Base-by-base conservation (phyloP, 2,888 invertebrate species). In the Amiota mariae region DNA sequence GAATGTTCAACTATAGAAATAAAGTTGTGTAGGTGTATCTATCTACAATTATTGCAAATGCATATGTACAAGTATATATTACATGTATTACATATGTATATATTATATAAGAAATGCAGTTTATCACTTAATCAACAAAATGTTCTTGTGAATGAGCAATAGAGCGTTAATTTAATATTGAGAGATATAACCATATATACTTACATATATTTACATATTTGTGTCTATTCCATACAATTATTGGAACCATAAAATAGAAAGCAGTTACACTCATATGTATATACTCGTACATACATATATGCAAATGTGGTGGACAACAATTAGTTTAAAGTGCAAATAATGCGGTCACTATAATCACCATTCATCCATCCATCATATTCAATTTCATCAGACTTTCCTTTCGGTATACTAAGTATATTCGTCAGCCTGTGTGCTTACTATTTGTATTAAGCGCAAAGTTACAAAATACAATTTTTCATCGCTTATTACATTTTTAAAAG, bases 151-250 rank as follows among this genome's bases (percentile, higher is more conserved):
- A n/a, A n/a, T n/a, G n/a, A n/a, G 73, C 68, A 76, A 57, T 73
- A 54, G 72, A 48, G 76, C 70, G 61, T 71, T 71, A 66, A 76
- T 71, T 76, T 51, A 72, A 77, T 76, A 76, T 78, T 47, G 59
- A 71, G 75, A 24, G 3, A 24, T n/a, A n/a, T n/a, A n/a, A n/a
- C n/a, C n/a, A n/a, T n/a, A n/a, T n/a, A n/a, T n/a, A n/a, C n/a
- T n/a, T n/a, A n/a, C n/a, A n/a, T n/a, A n/a, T n/a, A n/a, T n/a
- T n/a, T n/a, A n/a, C n/a, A n/a, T n/a, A n/a, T n/a, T n/a, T n/a
- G n/a, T n/a, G n/a, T n/a, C n/a, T n/a, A n/a, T n/a, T n/a, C n/a
- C n/a, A n/a, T 24, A 24, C 24, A 24, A 24, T 24, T 24, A 24
- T 24, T 24, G 24, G 24, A 24, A 24, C 24, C 24, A 24, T 24